Evolutionary conservation across 2,113 vertebrate genomes (phyloP), one percentile per base, ranked within the genome.

Genomic region (Protobothrops flavoviridis): DNA sequence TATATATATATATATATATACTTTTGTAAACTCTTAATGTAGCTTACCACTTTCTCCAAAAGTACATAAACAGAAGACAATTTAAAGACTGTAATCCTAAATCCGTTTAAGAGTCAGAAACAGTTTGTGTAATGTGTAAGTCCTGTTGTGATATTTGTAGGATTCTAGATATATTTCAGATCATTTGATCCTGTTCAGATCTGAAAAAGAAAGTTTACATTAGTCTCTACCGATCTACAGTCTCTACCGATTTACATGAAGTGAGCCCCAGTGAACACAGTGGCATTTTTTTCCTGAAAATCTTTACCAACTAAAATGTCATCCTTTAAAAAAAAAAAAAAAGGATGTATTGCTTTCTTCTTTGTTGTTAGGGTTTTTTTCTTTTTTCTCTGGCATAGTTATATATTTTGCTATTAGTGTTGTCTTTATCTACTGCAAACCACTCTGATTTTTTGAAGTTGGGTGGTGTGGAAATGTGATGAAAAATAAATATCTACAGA

Each of bases 401-500:
- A 39, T 29, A 1, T 56, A 89, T 89, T 56, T 5, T 88, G 13
- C 20, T 5, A 8, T 20, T 17, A 45, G 12, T 50, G 23, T 26
- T 92, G 23, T 89, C 53, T 69, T 88, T 53, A 69, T 88, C n/a
- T 5, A 3, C 11, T 23, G 29, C 21, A 87, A 90, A 50, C 74
- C 4, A 43, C n/a, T 52, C 45, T 53, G 55, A 43, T 87, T n/a
- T 86, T 87, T 93, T 87, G 45, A 93, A 86, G 81, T 64, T 87
- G 89, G 55, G 56, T 52, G 64, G 64, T 85, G n/a, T 43, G 53
- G 8, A 61, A 93, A 87, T 50, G 81, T 87, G 87, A 90, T 64
- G 89, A 39, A 93, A 90, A 90, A 64, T 90, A 93, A 90, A 93
- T 90, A 64, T 93, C 92, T 53, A 57, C 89, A 90, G 92, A 93